Evolutionary conservation across 2,797 vertebrate genomes (phyloP).

Genomic region (Clarias pachynema): DNA sequence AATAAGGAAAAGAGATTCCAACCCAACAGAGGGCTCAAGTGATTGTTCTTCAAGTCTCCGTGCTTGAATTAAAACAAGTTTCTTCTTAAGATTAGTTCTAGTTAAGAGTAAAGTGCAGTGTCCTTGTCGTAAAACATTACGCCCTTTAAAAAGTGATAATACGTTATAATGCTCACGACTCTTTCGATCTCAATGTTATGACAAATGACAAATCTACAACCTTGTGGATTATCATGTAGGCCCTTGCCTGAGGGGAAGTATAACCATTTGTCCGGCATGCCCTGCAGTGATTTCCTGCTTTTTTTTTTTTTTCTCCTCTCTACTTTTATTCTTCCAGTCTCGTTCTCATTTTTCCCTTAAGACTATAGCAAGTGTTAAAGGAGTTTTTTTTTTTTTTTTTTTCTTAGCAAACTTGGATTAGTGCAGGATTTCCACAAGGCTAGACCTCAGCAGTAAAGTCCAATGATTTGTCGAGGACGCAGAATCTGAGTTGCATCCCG

Average conservation of each 20-base stretch:
- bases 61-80: neutral
- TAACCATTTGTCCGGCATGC: constrained; percentile 76
- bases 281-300: constrained; percentile 63
- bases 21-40: constrained; percentile 17
- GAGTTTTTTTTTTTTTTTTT: constrained; percentile 35
- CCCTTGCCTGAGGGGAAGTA: constrained; percentile 75
- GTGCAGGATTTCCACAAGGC: constrained; percentile 21
- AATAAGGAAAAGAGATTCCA: neutral
- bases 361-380: constrained; percentile 32
- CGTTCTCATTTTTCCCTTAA: constrained; percentile 38
- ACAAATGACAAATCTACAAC: constrained; percentile 58
- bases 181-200: constrained; percentile 49
- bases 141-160: constrained; percentile 28
- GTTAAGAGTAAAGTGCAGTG: constrained; percentile 20
- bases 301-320: constrained; percentile 48
- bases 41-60: neutral
- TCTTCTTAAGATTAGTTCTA: constrained; percentile 13
- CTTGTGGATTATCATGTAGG: constrained; percentile 74
- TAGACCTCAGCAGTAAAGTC: constrained; percentile 35
- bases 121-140: constrained; percentile 22
- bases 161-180: constrained; percentile 39
- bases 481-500: neutral
- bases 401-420: constrained; percentile 45
- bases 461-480: neutral
- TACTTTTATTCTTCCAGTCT: constrained; percentile 46